These are phyloP conservation scores for Ochotona princeps DNA, from an alignment of 2,113 vertebrate genomes.

Conservation along the genomic window DNA sequence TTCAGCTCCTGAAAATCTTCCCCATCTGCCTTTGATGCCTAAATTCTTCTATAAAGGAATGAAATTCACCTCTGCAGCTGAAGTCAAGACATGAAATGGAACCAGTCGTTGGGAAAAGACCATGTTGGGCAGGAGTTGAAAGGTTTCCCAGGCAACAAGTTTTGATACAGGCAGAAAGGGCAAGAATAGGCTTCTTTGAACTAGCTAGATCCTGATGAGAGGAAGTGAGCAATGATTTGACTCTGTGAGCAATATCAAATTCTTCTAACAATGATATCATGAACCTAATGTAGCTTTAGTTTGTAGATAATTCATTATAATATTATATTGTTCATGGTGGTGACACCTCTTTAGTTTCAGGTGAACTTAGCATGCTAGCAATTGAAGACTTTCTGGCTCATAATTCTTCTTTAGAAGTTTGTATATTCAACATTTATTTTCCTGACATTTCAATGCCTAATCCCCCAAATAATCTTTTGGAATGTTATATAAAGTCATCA, in stretches of 20 bases:
- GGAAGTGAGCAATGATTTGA: background rate
- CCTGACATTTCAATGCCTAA: slow-evolving; percentile 24
- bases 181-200: background rate
- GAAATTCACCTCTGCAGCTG: slow-evolving; percentile 53
- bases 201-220: slow-evolving; percentile 21
- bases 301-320: slow-evolving; percentile 38
- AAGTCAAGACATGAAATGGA: slow-evolving; percentile 41
- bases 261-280: background rate
- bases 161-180: slow-evolving; percentile 1
- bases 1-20: slow-evolving; percentile 63
- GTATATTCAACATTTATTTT: background rate
- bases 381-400: slow-evolving; percentile 39
- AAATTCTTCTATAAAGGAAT: slow-evolving; percentile 58
- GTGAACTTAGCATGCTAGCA: slow-evolving; percentile 16
- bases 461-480: slow-evolving; percentile 40
- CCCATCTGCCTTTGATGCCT: slow-evolving; percentile 61
- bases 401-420: slow-evolving; percentile 32
- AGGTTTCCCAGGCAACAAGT: background rate
- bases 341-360: slow-evolving; percentile 21
- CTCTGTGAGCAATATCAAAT: background rate
- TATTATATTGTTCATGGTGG: background rate
- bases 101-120: slow-evolving; percentile 41
- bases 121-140: slow-evolving; percentile 13
- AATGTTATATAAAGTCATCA: slow-evolving; percentile 37
- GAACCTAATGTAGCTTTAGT: background rate